Evolutionary conservation across 2,113 vertebrate genomes (phyloP), one percentile per base, ranked within the genome.

Genomic region (Xiphophorus maculatus): DNA sequence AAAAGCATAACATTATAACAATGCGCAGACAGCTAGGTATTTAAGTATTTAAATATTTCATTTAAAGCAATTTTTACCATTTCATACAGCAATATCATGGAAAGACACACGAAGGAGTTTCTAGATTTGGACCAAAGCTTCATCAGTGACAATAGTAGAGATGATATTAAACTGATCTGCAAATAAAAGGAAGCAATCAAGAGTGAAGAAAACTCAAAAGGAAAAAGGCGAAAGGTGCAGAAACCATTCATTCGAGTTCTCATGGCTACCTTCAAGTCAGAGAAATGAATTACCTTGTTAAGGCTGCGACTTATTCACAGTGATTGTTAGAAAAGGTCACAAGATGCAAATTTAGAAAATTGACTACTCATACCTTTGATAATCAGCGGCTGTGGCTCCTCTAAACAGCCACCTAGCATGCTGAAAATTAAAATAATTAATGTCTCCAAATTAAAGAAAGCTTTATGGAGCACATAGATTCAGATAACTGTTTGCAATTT

Each of bases 301-400:
- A 35, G 28, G 15, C 7, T 67, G 17, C 25, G 33, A 42, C 44
- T 44, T 72, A 51, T 78, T 72, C 15, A 60, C 58, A 68, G 32
- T 33, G 64, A 30, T 75, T 42, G 35, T 17, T 40, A 15, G 60
- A 63, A 79, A 73, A 79, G 65, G 77, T 37, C 65, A 73, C 11
- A 27, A 22, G 48, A 66, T 77, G 63, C 10, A 71, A 66, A 77
- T 71, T 71, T 37, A 15, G 71, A 58, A 63, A 48, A 48, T 25
- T 64, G 63, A 37, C 19, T 17, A 6, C 60, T 42, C 25, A 22
- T 37, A 66, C 71, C 30, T 79, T 63, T 40, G 63, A 33, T 71
- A 73, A 79, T 79, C n/a, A 73, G 64, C n/a, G 30, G 65, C 42
- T 58, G 63, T 13, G 58, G 25, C n/a, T 30, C 30, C 37, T 48